A percentile compares a stretch with the other conserved stretches of the same genome.
Conservation (phyloP, 2,113 vertebrate species). For the Peromyscus polionotus region DNA sequence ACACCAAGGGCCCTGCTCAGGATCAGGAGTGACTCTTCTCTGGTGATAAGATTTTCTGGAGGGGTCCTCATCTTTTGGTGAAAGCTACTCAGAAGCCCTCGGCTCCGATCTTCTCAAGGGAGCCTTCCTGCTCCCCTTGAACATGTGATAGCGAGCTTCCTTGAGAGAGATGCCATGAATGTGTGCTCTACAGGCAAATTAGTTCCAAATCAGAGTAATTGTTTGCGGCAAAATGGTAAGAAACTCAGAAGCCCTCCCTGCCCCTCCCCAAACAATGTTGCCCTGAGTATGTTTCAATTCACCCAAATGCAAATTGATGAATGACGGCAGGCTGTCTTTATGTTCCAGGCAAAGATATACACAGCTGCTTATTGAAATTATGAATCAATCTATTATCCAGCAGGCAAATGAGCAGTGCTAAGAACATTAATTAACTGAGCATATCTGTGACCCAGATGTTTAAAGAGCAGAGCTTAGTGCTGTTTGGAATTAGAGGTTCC, state of each 20-base stretch:
- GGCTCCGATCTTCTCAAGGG: neutral
- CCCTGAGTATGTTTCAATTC: slow-evolving; percentile 74
- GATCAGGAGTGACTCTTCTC: neutral
- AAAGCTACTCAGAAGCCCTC: slow-evolving; percentile 37
- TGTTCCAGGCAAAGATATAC: slow-evolving; percentile 79
- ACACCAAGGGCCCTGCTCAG: neutral
- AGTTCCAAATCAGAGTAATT: slow-evolving; percentile 19
- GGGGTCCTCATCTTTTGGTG: neutral
- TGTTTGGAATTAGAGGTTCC: slow-evolving; percentile 69
- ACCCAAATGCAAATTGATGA: slow-evolving; percentile 69
- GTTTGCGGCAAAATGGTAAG: slow-evolving; percentile 52
- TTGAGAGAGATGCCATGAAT: slow-evolving; percentile 52
- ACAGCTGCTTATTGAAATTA: slow-evolving; percentile 86
- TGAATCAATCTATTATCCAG: slow-evolving; percentile 84
- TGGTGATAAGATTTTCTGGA: neutral
- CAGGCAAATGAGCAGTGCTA: slow-evolving; percentile 80
- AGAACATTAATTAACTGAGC: slow-evolving; percentile 86
- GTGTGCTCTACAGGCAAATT: slow-evolving; percentile 52
- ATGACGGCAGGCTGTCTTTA: slow-evolving; percentile 76
- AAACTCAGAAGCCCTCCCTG: slow-evolving; percentile 51
- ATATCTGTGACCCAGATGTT: slow-evolving; percentile 86
- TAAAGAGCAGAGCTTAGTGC: slow-evolving; percentile 77
- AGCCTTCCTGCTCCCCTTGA: neutral
- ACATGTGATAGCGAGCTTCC: slow-evolving; percentile 46
- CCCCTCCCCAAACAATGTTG: slow-evolving; percentile 52